Conservation (phyloP, 2,888 invertebrate species). For the Pegoplata infirma region DNA sequence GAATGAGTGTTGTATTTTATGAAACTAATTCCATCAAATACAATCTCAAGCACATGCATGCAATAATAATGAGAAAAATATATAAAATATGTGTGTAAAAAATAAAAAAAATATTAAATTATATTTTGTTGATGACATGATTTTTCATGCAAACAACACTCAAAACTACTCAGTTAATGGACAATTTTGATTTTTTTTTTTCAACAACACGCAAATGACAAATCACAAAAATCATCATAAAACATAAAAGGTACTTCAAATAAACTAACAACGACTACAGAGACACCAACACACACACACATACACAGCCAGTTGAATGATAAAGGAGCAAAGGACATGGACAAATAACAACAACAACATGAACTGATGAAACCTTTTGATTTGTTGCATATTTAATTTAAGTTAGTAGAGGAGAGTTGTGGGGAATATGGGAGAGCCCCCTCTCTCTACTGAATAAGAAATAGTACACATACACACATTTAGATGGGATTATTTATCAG, state of each 20-base stretch:
- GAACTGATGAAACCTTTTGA: constrained; percentile 52
- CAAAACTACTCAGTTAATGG: constrained; percentile 60
- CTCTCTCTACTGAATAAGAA: background rate
- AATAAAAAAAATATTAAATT: background rate
- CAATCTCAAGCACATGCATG: constrained; percentile 8
- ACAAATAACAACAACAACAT: constrained; percentile 14
- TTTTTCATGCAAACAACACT: constrained; percentile 40
- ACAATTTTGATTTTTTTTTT: constrained; percentile 66
- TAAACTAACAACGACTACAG: constrained; percentile 5
- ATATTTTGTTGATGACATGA: constrained; percentile 37
- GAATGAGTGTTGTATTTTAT: constrained; percentile 1
- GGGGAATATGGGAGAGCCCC: background rate
- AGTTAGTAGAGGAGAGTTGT: background rate
- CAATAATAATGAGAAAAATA: constrained; percentile 6
- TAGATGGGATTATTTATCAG: constrained; percentile 51
- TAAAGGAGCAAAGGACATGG: constrained; percentile 30
- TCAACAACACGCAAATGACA: constrained; percentile 70
- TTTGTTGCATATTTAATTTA: constrained; percentile 50
- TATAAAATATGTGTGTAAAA: background rate
- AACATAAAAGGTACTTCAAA: constrained; percentile 53
- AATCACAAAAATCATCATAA: constrained; percentile 62
- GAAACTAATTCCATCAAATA: background rate
- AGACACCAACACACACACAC: constrained; percentile 4
- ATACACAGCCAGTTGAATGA: background rate
- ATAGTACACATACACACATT: constrained; percentile 15